Evolutionary conservation across 2,888 invertebrate genomes (phyloP).

Genomic region (Drosophila fungiperda): DNA sequence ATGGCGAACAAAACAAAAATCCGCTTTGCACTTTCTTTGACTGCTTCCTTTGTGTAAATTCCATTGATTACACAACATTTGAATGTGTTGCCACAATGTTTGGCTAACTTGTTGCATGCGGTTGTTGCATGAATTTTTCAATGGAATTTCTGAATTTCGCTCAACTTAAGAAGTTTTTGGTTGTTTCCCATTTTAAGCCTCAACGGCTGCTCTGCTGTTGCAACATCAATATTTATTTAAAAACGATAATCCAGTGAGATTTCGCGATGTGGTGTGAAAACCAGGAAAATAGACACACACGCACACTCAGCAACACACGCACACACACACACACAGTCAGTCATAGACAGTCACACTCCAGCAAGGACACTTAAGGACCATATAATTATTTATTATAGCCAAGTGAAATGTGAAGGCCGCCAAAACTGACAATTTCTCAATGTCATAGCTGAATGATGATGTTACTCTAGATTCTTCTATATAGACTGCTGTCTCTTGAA

Average conservation of each 20-base stretch:
- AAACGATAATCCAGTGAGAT: constrained; percentile 70
- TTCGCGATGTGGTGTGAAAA: constrained; percentile 71
- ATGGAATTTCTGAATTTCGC: constrained; percentile 51
- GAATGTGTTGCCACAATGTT: constrained; percentile 31
- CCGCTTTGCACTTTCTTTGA: not conserved
- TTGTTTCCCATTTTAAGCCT: constrained; percentile 72
- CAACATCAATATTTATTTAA: constrained; percentile 76
- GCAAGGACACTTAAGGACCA: constrained; percentile 47
- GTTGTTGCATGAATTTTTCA: constrained; percentile 36
- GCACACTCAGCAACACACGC: not conserved
- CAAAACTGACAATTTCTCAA: constrained; percentile 10
- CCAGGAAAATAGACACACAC: constrained; percentile 34
- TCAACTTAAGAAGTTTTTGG: constrained; percentile 6
- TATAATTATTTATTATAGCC: constrained; percentile 27
- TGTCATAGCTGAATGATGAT: constrained; percentile 11
- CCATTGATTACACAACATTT: constrained; percentile 38
- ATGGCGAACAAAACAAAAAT: not conserved
- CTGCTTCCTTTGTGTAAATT: not conserved
- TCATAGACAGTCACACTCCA: not conserved
- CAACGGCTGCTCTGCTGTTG: constrained; percentile 52
- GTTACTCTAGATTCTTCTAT: constrained; percentile 13
- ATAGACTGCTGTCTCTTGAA: constrained; percentile 26
- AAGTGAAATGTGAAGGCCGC: constrained; percentile 49
- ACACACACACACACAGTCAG: not conserved
- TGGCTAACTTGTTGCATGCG: constrained; percentile 61